Evolutionary conservation across 2,888 invertebrate species (phyloP).

Genomic region (Phyllotreta striolata): DNA sequence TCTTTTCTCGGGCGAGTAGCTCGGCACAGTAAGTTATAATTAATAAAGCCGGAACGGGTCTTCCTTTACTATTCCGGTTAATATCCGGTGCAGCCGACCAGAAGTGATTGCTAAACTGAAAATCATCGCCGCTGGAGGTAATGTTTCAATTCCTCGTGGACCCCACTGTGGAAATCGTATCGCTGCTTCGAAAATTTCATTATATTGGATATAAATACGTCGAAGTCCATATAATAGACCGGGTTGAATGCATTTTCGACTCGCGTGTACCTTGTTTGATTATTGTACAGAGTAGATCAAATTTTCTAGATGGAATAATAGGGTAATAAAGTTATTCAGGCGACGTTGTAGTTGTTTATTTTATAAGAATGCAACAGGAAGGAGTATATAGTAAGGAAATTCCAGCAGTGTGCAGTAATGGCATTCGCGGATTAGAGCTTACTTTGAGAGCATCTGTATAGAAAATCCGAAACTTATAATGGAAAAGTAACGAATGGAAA

Average conservation of each 20-base stretch:
- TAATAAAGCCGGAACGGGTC: slow-evolving; percentile 22
- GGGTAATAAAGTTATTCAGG: no score
- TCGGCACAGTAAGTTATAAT: slow-evolving; percentile 25
- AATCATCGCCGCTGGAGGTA: slow-evolving; percentile 3
- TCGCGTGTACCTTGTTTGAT: no score
- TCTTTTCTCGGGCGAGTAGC: slow-evolving; percentile 18
- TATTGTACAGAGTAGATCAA: no score
- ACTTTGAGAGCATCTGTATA: slow-evolving; percentile 5
- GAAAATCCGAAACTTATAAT: slow-evolving; percentile 23
- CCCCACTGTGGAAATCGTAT: no score
- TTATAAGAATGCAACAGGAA: no score
- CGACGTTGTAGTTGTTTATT: no score
- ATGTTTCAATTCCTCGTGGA: slow-evolving; percentile 1
- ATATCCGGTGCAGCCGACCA: slow-evolving; percentile 28
- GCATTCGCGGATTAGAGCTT: slow-evolving; percentile 2
- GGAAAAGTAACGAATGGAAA: slow-evolving; percentile 25
- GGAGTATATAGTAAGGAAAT: not conserved
- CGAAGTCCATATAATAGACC: no score
- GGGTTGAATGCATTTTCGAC: no score
- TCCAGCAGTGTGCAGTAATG: slow-evolving; percentile 2
- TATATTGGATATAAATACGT: no score
- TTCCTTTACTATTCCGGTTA: slow-evolving; percentile 21
- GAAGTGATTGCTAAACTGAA: slow-evolving; percentile 20
- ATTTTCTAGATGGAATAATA: no score
- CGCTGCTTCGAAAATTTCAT: no score